These are phyloP conservation scores for Mormyrus hasselquistii DNA, from an alignment of 2,797 vertebrate genomes.

Conservation along the genomic window DNA sequence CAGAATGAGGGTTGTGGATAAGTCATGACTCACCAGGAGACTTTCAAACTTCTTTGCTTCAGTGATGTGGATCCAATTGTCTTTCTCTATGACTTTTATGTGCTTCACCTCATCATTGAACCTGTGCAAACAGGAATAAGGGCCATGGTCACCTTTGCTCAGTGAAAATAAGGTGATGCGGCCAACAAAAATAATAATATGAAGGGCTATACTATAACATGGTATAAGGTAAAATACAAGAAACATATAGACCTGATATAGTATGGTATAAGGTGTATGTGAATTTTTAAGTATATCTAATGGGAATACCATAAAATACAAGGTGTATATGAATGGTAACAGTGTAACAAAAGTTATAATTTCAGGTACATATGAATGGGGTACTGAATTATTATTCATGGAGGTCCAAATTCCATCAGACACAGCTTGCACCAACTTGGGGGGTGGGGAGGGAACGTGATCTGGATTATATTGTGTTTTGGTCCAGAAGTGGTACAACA, in stretches of 20 bases:
- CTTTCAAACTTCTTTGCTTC: conserved; percentile 98
- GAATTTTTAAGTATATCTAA: not conserved
- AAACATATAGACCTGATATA: not conserved
- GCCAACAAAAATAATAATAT: not conserved
- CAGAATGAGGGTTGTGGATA: not conserved
- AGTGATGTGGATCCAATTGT: conserved; percentile 96
- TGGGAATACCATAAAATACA: not conserved
- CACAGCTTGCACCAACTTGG: not conserved
- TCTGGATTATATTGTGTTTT: not conserved
- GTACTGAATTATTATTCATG: not conserved
- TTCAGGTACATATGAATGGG: not conserved
- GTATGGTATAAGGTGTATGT: not conserved
- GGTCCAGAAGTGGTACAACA: not conserved
- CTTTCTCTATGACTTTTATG: conserved; percentile 96
- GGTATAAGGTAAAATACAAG: not conserved
- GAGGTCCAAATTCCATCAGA: not conserved
- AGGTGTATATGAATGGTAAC: not conserved
- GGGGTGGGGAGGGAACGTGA: not conserved
- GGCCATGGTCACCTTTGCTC: not conserved
- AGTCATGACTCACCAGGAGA: conserved; percentile 68
- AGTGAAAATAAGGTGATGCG: not conserved
- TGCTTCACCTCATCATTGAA: conserved; percentile 98
- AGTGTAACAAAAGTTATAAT: not conserved
- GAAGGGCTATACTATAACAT: not conserved
- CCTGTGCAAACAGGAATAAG: conserved; percentile 50